These are phyloP conservation scores for Propithecus coquereli DNA, from an alignment of 2,113 vertebrate species.

Conservation along the genomic window DNA sequence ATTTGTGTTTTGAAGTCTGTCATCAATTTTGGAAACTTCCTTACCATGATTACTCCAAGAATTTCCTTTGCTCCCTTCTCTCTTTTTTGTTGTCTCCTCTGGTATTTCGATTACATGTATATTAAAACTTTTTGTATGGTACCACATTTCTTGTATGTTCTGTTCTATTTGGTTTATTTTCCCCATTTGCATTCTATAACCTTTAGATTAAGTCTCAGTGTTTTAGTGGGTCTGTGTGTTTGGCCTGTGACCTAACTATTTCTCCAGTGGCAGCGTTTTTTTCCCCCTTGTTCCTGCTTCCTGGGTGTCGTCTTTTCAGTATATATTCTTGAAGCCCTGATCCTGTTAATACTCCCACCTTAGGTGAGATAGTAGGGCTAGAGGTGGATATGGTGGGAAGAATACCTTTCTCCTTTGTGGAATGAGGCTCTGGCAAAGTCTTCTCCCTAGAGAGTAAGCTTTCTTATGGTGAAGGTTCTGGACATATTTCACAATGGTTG, in stretches of 20 bases:
- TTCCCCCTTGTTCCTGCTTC: background rate
- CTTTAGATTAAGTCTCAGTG: background rate
- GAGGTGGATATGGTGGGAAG: background rate
- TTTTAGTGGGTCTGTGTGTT: background rate
- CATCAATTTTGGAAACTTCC: background rate
- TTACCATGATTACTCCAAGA: background rate
- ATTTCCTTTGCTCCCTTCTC: background rate
- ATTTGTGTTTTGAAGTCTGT: background rate
- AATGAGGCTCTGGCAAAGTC: background rate
- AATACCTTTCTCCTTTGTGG: background rate
- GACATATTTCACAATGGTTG: background rate
- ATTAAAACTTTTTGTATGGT: background rate
- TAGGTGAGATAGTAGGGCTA: background rate
- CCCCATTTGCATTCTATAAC: background rate
- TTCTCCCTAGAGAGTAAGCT: background rate
- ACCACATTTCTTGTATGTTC: background rate
- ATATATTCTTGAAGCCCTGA: background rate
- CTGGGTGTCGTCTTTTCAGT: background rate
- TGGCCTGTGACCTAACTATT: background rate
- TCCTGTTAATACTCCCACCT: background rate
- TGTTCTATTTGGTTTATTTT: background rate
- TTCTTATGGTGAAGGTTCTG: background rate
- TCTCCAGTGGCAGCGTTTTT: background rate
- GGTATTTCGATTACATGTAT: background rate
- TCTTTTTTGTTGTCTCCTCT: background rate